Evolutionary conservation across 2,797 vertebrate species (phyloP), one percentile per base, ranked within the genome.

Genomic region (Allobates femoralis): DNA sequence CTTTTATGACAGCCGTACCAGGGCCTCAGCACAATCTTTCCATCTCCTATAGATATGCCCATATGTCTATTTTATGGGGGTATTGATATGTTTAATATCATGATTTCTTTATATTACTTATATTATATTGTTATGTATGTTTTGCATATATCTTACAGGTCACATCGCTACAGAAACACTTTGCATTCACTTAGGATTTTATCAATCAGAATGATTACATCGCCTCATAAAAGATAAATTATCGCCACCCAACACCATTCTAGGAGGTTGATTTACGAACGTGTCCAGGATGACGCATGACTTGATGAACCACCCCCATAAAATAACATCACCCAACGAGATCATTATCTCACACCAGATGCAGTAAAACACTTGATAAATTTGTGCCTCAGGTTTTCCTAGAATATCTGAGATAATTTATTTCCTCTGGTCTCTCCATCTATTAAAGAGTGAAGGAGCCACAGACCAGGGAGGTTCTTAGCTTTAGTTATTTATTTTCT

Each of bases 281-380:
- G 66, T 78, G 60, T 84, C 60, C 23, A 51, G 32, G 30, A 21
- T 26, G n/a, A 76, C 1, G 5, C 14, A n/a, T 64, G 14, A 5
- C 46, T 8, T 66, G 56, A 78, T 84, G 26, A 84, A 75, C 26
- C 74, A 78, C 41, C 83, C 58, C 41, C 15, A 77, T 84, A 64
- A 84, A 53, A 55, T 50, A 77, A 16, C 67, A 83, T 56, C 58
- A 64, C 60, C 58, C n/a, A 77, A 78, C 53, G 46, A 32, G 83
- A 84, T 84, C 60, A 66, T 82, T 84, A 84, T 84, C 73, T 77
- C 30, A 55, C 15, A 18, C 8, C 3, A 53, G 23, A 77, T 32
- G 46, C 60, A 77, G 53, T 53, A 26, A 58, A 58, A 6, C 28
- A 56, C 56, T 66, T 53, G 73, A 77, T 55, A 66, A 77, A 78